Percentiles rank a stretch among this genome's conserved stretches.
phyloP scores from a whole-genome alignment of 1,140 invertebrate genomes.

The Hyles euphorbiae region DNA sequence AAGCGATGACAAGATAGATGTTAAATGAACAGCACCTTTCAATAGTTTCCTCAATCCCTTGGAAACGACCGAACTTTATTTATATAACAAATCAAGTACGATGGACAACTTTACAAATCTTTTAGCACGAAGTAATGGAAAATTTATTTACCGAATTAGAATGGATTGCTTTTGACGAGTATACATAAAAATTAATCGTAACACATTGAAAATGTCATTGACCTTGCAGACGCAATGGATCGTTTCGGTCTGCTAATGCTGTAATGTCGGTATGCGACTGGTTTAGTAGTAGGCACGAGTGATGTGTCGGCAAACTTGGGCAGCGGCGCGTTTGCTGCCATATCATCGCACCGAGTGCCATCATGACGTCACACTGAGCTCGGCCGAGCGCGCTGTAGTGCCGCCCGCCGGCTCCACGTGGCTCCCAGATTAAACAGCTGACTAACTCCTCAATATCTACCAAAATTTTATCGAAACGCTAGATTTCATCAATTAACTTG shows the following conservation, averaged over 20 bases:
- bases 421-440: conserved; percentile 47
- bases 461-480: neutral
- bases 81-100: too few species aligned
- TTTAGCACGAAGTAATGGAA: too few species aligned
- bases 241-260: conserved; percentile 60
- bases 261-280: conserved; percentile 66
- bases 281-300: conserved; percentile 53
- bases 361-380: conserved; percentile 54
- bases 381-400: conserved; percentile 11
- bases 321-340: conserved; percentile 31
- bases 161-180: conserved; percentile 1
- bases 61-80: too few species aligned
- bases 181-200: conserved; percentile 25
- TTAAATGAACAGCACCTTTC: neutral
- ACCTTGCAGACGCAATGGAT: conserved; percentile 41
- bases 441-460: conserved; percentile 20
- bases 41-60: neutral
- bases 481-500: neutral
- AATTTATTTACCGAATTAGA: too few species aligned
- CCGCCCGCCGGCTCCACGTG: conserved; percentile 51
- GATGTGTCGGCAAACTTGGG: conserved; percentile 22
- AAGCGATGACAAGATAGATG: too few species aligned
- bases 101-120: too few species aligned
- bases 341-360: conserved; percentile 15
- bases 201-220: conserved; percentile 45